These are phyloP conservation scores for Heliconius nattereri DNA, from an alignment of 1,140 invertebrate species.

Conservation along the genomic window DNA sequence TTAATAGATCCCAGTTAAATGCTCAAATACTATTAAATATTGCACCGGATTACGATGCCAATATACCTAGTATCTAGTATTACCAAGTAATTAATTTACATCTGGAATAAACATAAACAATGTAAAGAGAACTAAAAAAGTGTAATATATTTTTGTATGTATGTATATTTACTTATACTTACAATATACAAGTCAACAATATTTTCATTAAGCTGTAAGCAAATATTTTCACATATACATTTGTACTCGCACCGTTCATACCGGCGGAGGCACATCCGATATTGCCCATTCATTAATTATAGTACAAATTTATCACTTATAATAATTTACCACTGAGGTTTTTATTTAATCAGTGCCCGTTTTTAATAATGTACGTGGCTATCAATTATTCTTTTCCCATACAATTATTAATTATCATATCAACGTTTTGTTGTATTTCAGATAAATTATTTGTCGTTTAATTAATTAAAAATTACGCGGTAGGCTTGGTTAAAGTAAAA, in stretches of 20 bases:
- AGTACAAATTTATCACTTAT: conserved; percentile 23
- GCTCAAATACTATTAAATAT: no score
- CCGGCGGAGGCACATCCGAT: not conserved
- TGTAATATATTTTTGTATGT: no score
- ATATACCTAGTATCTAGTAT: no score
- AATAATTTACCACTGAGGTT: not conserved
- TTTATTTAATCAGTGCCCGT: conserved; percentile 23
- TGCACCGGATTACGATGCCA: no score
- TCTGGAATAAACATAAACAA: no score
- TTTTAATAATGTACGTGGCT: not conserved
- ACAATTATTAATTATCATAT: not conserved
- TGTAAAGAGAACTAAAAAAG: no score
- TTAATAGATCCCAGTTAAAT: no score
- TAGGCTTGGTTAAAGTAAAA: no score
- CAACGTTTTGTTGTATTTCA: not conserved
- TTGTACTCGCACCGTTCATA: not conserved
- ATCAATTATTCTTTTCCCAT: not conserved
- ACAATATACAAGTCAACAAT: not conserved
- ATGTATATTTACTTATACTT: not conserved
- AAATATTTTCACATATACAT: not conserved
- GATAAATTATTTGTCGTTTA: not conserved
- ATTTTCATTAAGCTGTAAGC: not conserved
- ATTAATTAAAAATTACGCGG: not conserved
- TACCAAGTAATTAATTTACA: no score
- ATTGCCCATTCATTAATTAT: conserved; percentile 34